Evolutionary conservation across 2,797 vertebrate genomes (phyloP).

Genomic region (Labroides dimidiatus): DNA sequence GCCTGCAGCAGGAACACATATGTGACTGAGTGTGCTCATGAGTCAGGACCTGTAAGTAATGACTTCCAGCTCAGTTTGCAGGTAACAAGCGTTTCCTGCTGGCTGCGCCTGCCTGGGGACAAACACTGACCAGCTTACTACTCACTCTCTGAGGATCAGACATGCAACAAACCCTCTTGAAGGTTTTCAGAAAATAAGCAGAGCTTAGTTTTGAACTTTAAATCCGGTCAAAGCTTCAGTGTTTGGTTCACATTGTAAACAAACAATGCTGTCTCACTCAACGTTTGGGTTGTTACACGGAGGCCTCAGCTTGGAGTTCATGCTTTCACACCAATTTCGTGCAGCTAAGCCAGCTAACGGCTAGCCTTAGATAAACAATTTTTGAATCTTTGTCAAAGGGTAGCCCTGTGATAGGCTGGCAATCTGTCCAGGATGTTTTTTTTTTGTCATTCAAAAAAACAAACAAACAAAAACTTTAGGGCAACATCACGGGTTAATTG

Average conservation of each 20-base stretch:
- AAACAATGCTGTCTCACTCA: no score
- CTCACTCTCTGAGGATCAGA: not conserved
- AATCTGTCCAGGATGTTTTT: not conserved
- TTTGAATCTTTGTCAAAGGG: no score
- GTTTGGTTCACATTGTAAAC: no score
- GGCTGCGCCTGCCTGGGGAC: slow-evolving; percentile 19
- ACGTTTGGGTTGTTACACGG: no score
- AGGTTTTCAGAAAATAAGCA: not conserved
- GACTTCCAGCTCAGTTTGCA: slow-evolving; percentile 67
- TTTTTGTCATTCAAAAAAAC: not conserved
- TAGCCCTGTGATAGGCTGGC: no score
- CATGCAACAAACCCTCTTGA: not conserved
- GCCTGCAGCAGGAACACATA: slow-evolving; percentile 33
- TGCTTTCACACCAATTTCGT: no score
- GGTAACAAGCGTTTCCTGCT: slow-evolving; percentile 60
- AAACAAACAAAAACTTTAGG: slow-evolving; percentile 44
- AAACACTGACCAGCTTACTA: not conserved
- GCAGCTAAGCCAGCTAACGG: no score
- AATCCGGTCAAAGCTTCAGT: no score
- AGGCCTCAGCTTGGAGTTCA: no score
- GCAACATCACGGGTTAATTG: slow-evolving; percentile 21
- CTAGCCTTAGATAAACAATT: no score
- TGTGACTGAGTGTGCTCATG: slow-evolving; percentile 21
- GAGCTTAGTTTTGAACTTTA: no score
- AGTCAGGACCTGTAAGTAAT: slow-evolving; percentile 47